Evolutionary conservation across 2,113 vertebrate genomes (phyloP).

Genomic region (Motacilla tschutschensis): DNA sequence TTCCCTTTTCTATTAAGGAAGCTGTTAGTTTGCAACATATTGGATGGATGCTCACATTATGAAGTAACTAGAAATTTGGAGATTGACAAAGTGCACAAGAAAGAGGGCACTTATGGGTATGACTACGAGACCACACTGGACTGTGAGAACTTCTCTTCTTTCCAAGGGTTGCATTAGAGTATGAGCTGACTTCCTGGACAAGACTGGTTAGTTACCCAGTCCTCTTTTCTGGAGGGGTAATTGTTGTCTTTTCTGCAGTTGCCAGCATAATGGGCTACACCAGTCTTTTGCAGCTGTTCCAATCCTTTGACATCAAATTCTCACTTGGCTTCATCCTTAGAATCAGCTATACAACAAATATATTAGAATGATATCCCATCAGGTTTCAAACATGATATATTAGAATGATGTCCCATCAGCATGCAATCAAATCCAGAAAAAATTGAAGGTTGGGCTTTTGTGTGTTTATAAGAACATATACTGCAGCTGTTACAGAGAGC

Average conservation of each 20-base stretch:
- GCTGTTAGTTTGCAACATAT: neutral
- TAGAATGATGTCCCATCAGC: neutral
- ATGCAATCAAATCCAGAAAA: neutral
- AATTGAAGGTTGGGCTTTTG: neutral
- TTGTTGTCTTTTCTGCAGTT: neutral
- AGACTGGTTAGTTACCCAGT: neutral
- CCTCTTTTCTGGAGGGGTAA: too few relatives aligned
- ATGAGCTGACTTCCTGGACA: neutral
- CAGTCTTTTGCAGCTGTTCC: neutral
- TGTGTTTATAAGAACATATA: accelerated
- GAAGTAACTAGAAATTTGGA: neutral
- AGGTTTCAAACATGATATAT: neutral
- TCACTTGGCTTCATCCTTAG: neutral
- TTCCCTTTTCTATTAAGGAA: neutral
- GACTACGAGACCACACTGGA: neutral
- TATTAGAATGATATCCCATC: neutral
- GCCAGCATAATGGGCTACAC: neutral
- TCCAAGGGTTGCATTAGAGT: neutral
- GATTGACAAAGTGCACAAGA: neutral
- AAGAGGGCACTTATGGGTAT: accelerated
- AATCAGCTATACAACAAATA: neutral
- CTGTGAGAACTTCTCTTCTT: neutral
- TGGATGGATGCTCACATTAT: accelerated
- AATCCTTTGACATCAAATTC: neutral
- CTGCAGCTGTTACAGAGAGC: neutral